These are phyloP conservation scores for Pelodiscus sinensis DNA, from an alignment of 2,113 vertebrate genomes.

Conservation along the genomic window DNA sequence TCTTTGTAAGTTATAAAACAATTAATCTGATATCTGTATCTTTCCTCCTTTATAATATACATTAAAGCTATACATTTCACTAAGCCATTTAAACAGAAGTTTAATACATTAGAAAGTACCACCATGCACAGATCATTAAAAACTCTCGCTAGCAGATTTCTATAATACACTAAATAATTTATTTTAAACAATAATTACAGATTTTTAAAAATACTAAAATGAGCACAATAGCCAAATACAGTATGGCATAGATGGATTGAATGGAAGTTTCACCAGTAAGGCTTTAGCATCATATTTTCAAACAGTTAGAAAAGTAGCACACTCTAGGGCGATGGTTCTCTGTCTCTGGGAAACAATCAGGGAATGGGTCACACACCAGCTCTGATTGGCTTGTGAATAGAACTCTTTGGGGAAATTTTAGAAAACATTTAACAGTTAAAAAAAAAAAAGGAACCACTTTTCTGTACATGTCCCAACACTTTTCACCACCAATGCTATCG, in stretches of 20 bases:
- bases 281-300: background rate
- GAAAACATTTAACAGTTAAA: background rate
- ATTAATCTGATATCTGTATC: background rate
- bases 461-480: background rate
- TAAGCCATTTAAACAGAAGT: background rate
- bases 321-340: background rate
- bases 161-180: background rate
- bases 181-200: background rate
- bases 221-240: background rate
- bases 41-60: background rate
- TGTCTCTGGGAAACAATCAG: background rate
- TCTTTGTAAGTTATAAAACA: slow-evolving; percentile 40
- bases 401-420: background rate
- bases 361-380: background rate
- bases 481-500: background rate
- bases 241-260: background rate
- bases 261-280: background rate
- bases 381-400: background rate
- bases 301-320: background rate
- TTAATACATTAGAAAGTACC: background rate
- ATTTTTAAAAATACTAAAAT: background rate
- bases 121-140: slow-evolving; percentile 21
- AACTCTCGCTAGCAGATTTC: background rate
- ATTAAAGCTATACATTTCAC: background rate
- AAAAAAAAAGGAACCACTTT: no score